A percentile compares a stretch with the other conserved stretches of the same genome.
These are phyloP conservation scores for Alloscopus bannaensis DNA, from an alignment of 2,888 invertebrate species.

Conservation along the genomic window DNA sequence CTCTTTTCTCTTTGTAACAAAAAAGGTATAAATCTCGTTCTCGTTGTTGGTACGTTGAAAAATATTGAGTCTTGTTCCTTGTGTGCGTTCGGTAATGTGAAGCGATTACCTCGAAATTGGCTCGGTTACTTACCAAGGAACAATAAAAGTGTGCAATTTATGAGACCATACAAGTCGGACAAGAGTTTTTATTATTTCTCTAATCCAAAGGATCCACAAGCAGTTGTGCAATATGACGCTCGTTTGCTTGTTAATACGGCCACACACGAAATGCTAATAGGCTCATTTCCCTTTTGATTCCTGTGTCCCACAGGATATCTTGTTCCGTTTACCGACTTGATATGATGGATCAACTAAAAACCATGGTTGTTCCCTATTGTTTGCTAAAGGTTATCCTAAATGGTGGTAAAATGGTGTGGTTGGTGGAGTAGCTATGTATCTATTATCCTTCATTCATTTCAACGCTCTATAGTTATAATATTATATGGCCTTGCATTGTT, in stretches of 20 bases:
- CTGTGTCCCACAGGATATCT: not conserved
- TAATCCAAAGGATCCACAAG: too few species aligned
- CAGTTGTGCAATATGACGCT: not conserved
- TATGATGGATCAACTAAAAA: conserved; percentile 1
- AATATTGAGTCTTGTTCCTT: too few species aligned
- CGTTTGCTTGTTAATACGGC: conserved; percentile 16
- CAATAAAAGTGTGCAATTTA: conserved; percentile 61
- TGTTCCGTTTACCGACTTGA: not conserved
- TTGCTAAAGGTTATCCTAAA: not conserved
- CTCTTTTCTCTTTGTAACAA: not conserved
- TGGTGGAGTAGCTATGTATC: not conserved
- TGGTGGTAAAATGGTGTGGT: not conserved
- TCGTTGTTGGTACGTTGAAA: too few species aligned
- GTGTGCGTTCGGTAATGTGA: conserved; percentile 27
- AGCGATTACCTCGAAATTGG: conserved; percentile 34
- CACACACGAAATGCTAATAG: conserved; percentile 54
- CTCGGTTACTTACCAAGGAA: conserved; percentile 14
- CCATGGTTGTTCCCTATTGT: not conserved
- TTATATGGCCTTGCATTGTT: too few species aligned
- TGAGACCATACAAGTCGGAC: conserved; percentile 12
- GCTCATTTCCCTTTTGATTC: conserved; percentile 16
- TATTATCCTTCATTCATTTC: not conserved
- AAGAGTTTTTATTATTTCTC: not conserved
- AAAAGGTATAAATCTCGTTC: not conserved
- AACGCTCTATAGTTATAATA: not conserved